Evolutionary conservation across 2,888 invertebrate species (phyloP).

Genomic region (Augiades crinisus): DNA sequence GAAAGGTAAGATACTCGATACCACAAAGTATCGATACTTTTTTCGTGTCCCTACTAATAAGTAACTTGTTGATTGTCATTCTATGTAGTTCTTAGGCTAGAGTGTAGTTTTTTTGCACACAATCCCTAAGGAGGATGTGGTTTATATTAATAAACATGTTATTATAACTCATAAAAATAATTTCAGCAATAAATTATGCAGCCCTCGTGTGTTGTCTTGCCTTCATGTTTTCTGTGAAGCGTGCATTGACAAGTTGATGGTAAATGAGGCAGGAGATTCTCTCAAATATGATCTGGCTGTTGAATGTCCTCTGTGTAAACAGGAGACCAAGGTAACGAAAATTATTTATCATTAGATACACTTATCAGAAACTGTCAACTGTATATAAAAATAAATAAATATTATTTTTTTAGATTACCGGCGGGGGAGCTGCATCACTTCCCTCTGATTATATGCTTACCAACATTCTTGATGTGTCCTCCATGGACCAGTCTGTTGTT

Average conservation of each 20-base stretch:
- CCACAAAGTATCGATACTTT: too few species aligned
- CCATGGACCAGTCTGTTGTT: slow-evolving; percentile 86
- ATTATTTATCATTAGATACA: not conserved
- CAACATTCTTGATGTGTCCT: slow-evolving; percentile 91
- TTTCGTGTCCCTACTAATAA: too few species aligned
- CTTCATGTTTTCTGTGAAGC: slow-evolving; percentile 97
- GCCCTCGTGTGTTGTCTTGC: slow-evolving; percentile 94
- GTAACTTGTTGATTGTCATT: too few species aligned
- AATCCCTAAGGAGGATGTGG: too few species aligned
- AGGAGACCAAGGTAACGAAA: slow-evolving; percentile 87
- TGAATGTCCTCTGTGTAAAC: slow-evolving; percentile 91
- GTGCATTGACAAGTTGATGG: slow-evolving; percentile 91
- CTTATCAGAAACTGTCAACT: too few species aligned
- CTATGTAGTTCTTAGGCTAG: too few species aligned
- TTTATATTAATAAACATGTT: not conserved
- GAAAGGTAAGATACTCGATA: too few species aligned
- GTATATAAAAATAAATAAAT: not conserved
- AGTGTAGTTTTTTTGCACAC: too few species aligned
- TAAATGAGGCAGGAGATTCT: slow-evolving; percentile 86
- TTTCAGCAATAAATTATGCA: slow-evolving; percentile 85
- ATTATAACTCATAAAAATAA: slow-evolving; percentile 1
- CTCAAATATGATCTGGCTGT: slow-evolving; percentile 84
- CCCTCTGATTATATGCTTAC: slow-evolving; percentile 93
- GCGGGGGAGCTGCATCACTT: slow-evolving; percentile 89
- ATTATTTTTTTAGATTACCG: slow-evolving; percentile 79